Evolutionary conservation across 2,113 vertebrate genomes (phyloP).

Genomic region (Pelobates fuscus): DNA sequence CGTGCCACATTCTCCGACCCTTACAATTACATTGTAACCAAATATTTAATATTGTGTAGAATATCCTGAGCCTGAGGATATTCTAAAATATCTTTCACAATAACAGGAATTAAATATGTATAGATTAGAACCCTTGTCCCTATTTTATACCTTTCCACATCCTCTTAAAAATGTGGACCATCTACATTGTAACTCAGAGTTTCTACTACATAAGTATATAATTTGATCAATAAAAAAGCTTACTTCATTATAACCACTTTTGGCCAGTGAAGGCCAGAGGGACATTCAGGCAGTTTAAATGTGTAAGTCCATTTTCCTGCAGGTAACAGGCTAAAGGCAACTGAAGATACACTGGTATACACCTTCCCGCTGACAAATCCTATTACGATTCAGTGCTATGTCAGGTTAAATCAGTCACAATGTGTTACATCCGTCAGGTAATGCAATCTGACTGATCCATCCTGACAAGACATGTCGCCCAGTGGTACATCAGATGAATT

Average conservation of each 20-base stretch:
- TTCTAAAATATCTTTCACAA: too few relatives aligned
- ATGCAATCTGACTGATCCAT: neutral
- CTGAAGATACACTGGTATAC: neutral
- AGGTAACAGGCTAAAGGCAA: conserved; percentile 35
- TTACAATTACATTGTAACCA: too few relatives aligned
- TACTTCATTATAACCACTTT: conserved; percentile 29
- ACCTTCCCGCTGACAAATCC: conserved; percentile 38
- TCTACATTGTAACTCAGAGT: neutral
- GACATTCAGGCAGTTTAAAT: conserved; percentile 28
- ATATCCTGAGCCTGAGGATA: too few relatives aligned
- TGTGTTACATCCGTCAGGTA: neutral
- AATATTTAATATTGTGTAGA: too few relatives aligned
- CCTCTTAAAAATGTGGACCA: neutral
- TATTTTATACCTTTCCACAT: too few relatives aligned
- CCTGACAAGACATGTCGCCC: conserved; percentile 36
- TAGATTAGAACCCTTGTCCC: too few relatives aligned
- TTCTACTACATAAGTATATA: neutral
- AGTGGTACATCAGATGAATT: neutral
- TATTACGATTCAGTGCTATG: conserved; percentile 17
- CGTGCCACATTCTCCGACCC: too few relatives aligned
- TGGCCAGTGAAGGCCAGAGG: conserved; percentile 10
- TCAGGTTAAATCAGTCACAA: conserved; percentile 20
- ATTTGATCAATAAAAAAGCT: conserved; percentile 2
- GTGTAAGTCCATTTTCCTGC: neutral
- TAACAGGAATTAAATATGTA: too few relatives aligned